Percentiles rank a stretch among this genome's conserved stretches.
Conservation (phyloP, 2,113 vertebrate species). For the Rhinoptilus africanus region DNA sequence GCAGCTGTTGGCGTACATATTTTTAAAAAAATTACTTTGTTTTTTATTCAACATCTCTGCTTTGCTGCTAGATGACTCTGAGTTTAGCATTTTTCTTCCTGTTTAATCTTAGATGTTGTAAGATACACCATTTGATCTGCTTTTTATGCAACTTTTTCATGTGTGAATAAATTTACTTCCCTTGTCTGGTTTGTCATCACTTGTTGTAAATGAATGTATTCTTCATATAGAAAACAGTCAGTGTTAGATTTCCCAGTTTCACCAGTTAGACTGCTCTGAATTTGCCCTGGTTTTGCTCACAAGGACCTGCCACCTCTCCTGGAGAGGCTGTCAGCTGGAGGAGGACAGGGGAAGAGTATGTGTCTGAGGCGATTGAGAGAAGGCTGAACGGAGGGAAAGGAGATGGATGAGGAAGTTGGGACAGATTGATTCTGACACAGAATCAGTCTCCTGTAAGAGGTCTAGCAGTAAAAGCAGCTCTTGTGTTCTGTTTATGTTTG, state of each 20-base stretch:
- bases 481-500: not conserved
- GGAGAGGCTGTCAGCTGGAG: not conserved
- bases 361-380: not conserved
- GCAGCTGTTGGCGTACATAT: not conserved
- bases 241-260: not conserved
- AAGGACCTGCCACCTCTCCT: not conserved
- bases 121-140: not conserved
- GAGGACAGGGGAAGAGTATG: not conserved
- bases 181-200: not conserved
- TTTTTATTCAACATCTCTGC: not conserved
- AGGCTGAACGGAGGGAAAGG: not conserved
- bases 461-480: not conserved
- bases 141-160: not conserved
- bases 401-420: not conserved
- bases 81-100: not conserved
- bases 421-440: not conserved
- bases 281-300: not conserved
- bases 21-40: not conserved
- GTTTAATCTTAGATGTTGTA: not conserved
- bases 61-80: not conserved
- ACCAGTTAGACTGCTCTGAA: not conserved
- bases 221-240: not conserved
- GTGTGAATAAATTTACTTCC: not conserved
- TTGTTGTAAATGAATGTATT: not conserved
- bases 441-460: not conserved